phyloP scores from a whole-genome alignment of 1,140 invertebrate genomes.

The Amyelois transitella region DNA sequence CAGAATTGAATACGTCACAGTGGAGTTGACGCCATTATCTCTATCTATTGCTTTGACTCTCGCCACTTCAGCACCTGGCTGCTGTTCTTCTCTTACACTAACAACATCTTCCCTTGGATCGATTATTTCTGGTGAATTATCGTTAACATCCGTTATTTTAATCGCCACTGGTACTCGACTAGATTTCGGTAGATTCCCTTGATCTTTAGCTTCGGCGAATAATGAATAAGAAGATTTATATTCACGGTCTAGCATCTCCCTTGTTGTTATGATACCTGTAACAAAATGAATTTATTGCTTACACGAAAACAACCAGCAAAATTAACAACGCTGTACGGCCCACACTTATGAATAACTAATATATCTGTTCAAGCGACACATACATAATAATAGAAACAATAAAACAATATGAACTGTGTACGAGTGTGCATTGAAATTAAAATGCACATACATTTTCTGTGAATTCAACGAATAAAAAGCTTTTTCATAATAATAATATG shows the following conservation, averaged over 20 bases:
- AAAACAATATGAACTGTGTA: background rate
- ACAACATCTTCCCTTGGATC: slow-evolving; percentile 91
- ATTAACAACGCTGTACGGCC: background rate
- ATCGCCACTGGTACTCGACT: slow-evolving; percentile 84
- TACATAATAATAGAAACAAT: background rate
- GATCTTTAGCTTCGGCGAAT: slow-evolving; percentile 89
- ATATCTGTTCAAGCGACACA: background rate
- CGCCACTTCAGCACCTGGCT: slow-evolving; percentile 88
- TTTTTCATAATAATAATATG: too few species aligned
- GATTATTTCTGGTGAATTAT: slow-evolving; percentile 91
- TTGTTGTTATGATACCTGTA: slow-evolving; percentile 89
- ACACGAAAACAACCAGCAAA: background rate
- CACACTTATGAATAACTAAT: background rate
- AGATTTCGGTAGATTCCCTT: slow-evolving; percentile 84
- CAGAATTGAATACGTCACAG: slow-evolving; percentile 90
- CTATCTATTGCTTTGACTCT: slow-evolving; percentile 89
- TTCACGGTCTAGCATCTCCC: slow-evolving; percentile 89
- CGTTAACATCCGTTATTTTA: slow-evolving; percentile 89
- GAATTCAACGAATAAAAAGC: too few species aligned
- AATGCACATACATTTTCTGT: background rate
- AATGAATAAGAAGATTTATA: slow-evolving; percentile 84
- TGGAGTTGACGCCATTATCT: slow-evolving; percentile 91
- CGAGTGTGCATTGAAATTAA: background rate
- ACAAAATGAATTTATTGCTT: slow-evolving; percentile 22
- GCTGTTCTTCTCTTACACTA: slow-evolving; percentile 91